Percentiles rank a stretch among this genome's conserved stretches.
Conservation (phyloP, 2,888 invertebrate species). For the Chouioia cunea region DNA sequence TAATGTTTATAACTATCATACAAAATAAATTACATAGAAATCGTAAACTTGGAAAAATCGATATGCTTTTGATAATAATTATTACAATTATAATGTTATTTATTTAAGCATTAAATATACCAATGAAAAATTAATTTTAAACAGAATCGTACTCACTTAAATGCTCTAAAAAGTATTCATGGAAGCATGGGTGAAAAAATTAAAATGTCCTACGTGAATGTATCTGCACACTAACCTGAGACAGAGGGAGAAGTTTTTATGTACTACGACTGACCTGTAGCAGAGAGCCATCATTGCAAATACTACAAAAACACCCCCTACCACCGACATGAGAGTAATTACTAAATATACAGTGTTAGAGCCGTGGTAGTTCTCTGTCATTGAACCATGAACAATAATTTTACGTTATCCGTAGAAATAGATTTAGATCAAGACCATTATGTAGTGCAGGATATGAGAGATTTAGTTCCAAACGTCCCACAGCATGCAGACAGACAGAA, state of each 20-base stretch:
- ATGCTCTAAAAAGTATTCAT: no score
- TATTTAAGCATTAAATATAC: no score
- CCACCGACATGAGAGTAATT: constrained; percentile 97
- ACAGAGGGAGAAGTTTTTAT: constrained; percentile 98
- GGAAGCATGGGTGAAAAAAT: no score
- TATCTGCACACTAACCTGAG: constrained; percentile 95
- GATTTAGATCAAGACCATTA: constrained; percentile 42
- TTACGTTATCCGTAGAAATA: constrained; percentile 28
- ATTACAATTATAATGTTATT: no score
- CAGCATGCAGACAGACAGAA: constrained; percentile 73
- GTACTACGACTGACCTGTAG: constrained; percentile 99
- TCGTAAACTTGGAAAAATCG: no score
- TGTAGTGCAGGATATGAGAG: constrained; percentile 54
- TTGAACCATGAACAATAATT: constrained; percentile 32
- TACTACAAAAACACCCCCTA: constrained; percentile 98
- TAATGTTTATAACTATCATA: no score
- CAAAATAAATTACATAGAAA: no score
- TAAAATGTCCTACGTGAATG: constrained; percentile 63
- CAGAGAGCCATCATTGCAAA: constrained; percentile 99
- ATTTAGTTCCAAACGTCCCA: constrained; percentile 68
- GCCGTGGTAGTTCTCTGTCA: constrained; percentile 95
- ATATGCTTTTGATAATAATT: no score
- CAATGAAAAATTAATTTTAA: no score
- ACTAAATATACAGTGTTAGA: constrained; percentile 98
- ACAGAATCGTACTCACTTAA: no score